Evolutionary conservation across 2,113 vertebrate species (phyloP), one percentile per base, ranked within the genome.

Genomic region (Platysternon megacephalum): DNA sequence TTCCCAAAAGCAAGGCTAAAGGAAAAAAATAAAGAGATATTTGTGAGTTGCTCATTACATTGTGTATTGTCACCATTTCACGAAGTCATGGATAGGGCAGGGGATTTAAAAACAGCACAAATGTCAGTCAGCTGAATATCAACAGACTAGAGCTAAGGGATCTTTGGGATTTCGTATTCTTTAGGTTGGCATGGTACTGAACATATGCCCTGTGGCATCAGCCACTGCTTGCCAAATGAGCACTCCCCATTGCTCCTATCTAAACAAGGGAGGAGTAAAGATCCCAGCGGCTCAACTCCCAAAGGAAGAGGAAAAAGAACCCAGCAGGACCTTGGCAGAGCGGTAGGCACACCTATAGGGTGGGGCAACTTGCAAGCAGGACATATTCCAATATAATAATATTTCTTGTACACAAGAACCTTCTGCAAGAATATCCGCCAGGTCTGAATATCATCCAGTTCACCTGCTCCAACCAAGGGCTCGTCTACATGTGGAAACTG

Each of bases 31-130:
- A 9, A 39, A 72, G 14, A 65, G 32, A 65, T 72, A 72, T 39
- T 39, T 72, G n/a, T 10, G 65, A 39, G 19, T 19, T 5, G 17
- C 17, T 39, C 65, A 39, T 72, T 22, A 72, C 35, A 0, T n/a
- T 11, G 21, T 68, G 51, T 82, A 86, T 10, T 11, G 91, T 35
- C 39, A n/a, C 9, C 0, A 0, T 4, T 52, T 5, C 2, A 21
- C 1, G 5, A 9, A 0, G 0, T 0, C 0, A 0, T 3, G 65
- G 49, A 46, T 0, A 42, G 42, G 24, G 1, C 0, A 1, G 2
- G 42, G 42, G 24, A 76, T 76, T 76, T 76, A 42, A 42, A 76
- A 76, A 24, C 0, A 0, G 17, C n/a, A 39, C 65, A 22, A 72
- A 39, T 0, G 35, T 1, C 0, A 10, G 39, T 1, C 0, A 5